phyloP scores from a whole-genome alignment of 2,797 vertebrate species.

The Bradypodion ventrale region DNA sequence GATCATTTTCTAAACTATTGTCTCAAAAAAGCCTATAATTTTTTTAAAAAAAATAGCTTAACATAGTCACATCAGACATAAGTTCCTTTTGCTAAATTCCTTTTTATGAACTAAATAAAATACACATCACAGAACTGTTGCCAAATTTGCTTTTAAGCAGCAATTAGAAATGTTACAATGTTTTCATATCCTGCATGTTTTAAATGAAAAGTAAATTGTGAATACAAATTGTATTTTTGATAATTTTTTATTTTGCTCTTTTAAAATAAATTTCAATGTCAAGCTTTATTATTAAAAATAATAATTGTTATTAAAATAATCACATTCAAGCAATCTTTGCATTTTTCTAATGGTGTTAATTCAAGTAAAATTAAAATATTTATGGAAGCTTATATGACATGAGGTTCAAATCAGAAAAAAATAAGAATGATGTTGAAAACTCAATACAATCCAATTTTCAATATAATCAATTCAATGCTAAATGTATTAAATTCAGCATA shows the following conservation, averaged over 20 bases:
- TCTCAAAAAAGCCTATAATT: not conserved
- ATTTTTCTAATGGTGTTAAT: conserved; percentile 20
- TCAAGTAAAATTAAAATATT: conserved; percentile 19
- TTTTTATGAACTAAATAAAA: not conserved
- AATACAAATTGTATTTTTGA: too few species aligned
- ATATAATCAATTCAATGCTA: conserved; percentile 27
- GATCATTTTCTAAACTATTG: not conserved
- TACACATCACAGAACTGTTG: too few species aligned
- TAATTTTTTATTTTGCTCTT: too few species aligned
- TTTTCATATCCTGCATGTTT: too few species aligned
- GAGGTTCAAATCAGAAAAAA: conserved; percentile 19
- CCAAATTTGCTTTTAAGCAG: too few species aligned
- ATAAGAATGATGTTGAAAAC: conserved; percentile 9
- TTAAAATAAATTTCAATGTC: too few species aligned
- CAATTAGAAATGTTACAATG: too few species aligned
- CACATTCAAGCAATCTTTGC: conserved; percentile 7
- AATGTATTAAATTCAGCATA: conserved; percentile 32
- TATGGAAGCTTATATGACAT: conserved; percentile 19
- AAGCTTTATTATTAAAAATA: too few species aligned
- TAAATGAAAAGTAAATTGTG: too few species aligned
- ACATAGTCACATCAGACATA: not conserved
- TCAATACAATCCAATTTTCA: not conserved
- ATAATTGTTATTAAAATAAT: not conserved
- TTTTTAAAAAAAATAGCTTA: not conserved
- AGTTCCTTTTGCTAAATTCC: not conserved